Evolutionary conservation across 1,140 invertebrate species (phyloP), one percentile per base, ranked within the genome.

Genomic region (Macrocentrus cingulum): DNA sequence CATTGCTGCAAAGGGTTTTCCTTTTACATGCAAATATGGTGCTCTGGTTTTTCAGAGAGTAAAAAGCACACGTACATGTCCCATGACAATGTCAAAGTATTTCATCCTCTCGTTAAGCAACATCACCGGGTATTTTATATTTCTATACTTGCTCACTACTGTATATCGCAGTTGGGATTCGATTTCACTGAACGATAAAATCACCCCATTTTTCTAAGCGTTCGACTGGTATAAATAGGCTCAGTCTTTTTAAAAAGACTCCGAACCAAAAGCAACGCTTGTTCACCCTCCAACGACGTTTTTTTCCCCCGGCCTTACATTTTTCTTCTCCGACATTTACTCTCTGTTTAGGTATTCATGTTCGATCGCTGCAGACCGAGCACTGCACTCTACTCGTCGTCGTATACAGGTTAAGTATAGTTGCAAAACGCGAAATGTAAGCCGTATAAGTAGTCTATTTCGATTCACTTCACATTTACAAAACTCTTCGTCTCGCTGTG

Each of bases 161-260:
- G 29, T 46, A 25, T 46, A n/a, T n/a, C n/a, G n/a, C n/a, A n/a
- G n/a, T n/a, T n/a, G 25, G 56, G 54, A 71, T 70, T 71, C 67
- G 70, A 70, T 73, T 73, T 70, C n/a, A 67, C 50, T 58, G 39
- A 56, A 60, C 65, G 69, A 72, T 70, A 71, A 71, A 70, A 72
- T 69, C 68, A 44, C 54, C 15, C 60, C 63, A 62, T 66, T 71
- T 67, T 68, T 68, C 62, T 66, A 66, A 65, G 41, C 56, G 49
- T 65, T 56, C 60, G 55, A 64, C 51, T 62, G 48, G 46, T 23
- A 45, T 64, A 64, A 66, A 60, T 67, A 62, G 56, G 32, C 42
- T 55, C 51, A 56, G 34, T 20, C 13, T 39, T 45, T 45, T 29
- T 5, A 11, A 19, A 25, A 19, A 13, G 32, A n/a, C n/a, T n/a